Conservation (phyloP, 2,113 vertebrate species). For the Sinocyclocheilus rhinocerous region DNA sequence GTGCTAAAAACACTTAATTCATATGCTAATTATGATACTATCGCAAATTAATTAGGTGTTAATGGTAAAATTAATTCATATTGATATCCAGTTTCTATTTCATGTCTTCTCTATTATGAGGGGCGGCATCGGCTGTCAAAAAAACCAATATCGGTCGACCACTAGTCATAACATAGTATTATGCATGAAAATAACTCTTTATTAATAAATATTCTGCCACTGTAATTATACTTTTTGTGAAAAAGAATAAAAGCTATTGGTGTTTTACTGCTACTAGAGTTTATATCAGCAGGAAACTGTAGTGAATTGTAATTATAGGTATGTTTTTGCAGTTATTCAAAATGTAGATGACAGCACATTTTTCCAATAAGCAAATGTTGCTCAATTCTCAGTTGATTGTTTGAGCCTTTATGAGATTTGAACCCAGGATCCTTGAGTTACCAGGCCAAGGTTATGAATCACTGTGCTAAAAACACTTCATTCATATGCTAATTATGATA, state of each 20-base stretch:
- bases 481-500: background rate
- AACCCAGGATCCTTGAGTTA: background rate
- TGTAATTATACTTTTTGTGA: background rate
- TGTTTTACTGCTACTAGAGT: background rate
- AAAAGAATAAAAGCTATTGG: background rate
- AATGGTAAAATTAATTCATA: too few relatives aligned
- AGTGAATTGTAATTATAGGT: too few relatives aligned
- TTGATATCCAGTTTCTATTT: too few relatives aligned
- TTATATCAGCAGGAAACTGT: background rate
- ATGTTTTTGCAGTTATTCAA: background rate
- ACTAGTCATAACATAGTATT: background rate
- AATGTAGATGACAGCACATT: background rate
- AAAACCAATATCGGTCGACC: too few relatives aligned
- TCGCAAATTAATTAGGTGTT: too few relatives aligned
- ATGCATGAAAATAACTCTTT: background rate
- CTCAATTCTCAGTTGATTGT: background rate
- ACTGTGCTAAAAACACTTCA: background rate
- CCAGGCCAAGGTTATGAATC: slow-evolving; percentile 8
- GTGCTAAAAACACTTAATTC: background rate
- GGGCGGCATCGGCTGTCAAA: too few relatives aligned
- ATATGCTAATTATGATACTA: too few relatives aligned
- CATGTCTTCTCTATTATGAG: too few relatives aligned
- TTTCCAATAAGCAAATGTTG: background rate
- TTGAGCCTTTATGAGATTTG: background rate
- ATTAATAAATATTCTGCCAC: background rate